Evolutionary conservation across 2,113 vertebrate genomes (phyloP), one percentile per base, ranked within the genome.

Genomic region (Leuciscus idus): DNA sequence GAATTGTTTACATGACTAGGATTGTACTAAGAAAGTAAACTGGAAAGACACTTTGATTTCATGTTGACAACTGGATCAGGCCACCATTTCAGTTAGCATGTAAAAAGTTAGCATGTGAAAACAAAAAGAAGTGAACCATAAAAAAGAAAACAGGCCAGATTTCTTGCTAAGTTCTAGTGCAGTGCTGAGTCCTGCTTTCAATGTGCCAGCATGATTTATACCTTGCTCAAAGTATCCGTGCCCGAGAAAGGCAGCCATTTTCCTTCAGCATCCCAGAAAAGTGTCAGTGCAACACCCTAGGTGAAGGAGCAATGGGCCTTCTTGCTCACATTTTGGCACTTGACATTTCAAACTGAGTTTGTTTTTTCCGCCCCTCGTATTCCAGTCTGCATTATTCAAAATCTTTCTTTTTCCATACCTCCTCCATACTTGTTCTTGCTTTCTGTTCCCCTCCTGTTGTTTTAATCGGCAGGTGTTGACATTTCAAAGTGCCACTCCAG

Each of bases 121-220:
- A 33, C 33, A 9, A 73, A 80, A 30, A 50, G 17, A 62, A 68
- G 15, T 52, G 10, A 52, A 10, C 39, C n/a, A 43, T 43, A 19
- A 33, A 57, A 28, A 8, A n/a, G 19, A 84, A 72, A 66, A 30
- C 50, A 86, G 85, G 78, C 64, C 81, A 82, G 66, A 46, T 62
- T 85, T 68, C 15, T 48, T 55, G 61, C 39, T 66, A 75, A 10
- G 50, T 79, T 73, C 48, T 78, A 28, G 50, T 57, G 74, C 84
- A 62, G 52, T n/a, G 8, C 55, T 19, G 23, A 74, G 78, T 72
- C 80, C 84, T 88, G 87, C 55, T 89, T 89, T 86, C 81, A 88
- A 62, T 84, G 88, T 84, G 81, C 77, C 86, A 55, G 1, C 55
- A 43, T 85, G 90, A 91, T 91, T 90, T 86, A 89, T 86, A 48